Base-by-base conservation (phyloP, 2,113 vertebrate genomes). In the Melospiza melodia region DNA sequence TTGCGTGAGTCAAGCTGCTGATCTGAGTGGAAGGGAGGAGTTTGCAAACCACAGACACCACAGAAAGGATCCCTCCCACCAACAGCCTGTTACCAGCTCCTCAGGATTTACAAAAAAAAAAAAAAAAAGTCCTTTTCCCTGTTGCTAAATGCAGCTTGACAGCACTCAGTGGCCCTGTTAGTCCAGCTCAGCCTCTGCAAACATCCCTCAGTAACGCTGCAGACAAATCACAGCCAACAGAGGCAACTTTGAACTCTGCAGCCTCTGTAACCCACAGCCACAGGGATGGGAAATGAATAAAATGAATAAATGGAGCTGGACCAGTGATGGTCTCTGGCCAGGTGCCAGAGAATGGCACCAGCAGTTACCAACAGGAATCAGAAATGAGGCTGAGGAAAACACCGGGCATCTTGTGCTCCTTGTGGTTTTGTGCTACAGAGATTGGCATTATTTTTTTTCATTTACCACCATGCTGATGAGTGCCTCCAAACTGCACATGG, bases 401-500 rank as follows among this genome's bases (percentile, higher is more conserved):
- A 41, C 11, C 5, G 7, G 7, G 31, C 15, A 39, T 23, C 37
- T 67, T n/a, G 15, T 0, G 12, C 37, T 81, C 55, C 33, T 37
- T 23, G 33, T 41, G 33, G 9, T 0, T 84, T 84, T 80, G 25
- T 46, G 28, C 22, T 73, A 33, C 31, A 66, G 74, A 61, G 19
- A 44, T 31, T 21, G 12, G 28, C 59, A 30, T 17, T 66, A 31
- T 22, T 54, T 15, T 49, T 65, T 49, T 59, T 58, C 49, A 35
- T 59, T 90, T 59, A 30, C 35, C 5, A 1, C 20, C 24, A 8
- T 6, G 35, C 22, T 30, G 37, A 28, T 19, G 22, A 67, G 17
- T 1, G 3, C 27, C n/a, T 28, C 69, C 16, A 33, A 77, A 82
- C 21, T 10, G 22, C 65, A 59, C 0, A 0, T 39, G 43, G 35